These are phyloP conservation scores for Pycnonotus jocosus DNA, from an alignment of 2,113 vertebrate genomes.

Conservation along the genomic window DNA sequence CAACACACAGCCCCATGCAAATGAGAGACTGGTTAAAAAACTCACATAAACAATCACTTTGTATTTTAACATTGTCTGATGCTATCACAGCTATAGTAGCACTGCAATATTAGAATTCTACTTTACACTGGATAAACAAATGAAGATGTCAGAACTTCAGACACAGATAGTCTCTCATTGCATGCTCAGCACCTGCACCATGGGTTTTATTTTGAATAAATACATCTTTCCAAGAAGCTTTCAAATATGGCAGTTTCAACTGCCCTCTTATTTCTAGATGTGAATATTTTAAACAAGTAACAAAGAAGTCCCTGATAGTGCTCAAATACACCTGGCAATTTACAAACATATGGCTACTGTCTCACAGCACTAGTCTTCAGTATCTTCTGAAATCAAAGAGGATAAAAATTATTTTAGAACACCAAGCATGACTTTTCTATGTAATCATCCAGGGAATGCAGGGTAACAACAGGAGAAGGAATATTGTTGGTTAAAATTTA, in stretches of 20 bases:
- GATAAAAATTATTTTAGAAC: not conserved
- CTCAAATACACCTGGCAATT: not conserved
- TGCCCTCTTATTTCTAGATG: not conserved
- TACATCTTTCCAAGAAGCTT: not conserved
- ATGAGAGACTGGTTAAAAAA: not conserved
- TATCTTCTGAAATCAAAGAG: not conserved
- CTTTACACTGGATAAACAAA: constrained; percentile 36
- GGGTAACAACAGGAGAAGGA: not conserved
- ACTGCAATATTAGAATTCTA: constrained; percentile 14
- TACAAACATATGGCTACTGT: not conserved
- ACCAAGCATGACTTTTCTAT: not conserved
- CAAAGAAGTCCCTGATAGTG: not conserved
- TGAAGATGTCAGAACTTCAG: constrained; percentile 36
- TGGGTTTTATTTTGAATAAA: constrained; percentile 25
- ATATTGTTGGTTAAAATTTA: not conserved
- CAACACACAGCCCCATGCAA: not conserved
- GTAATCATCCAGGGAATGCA: not conserved
- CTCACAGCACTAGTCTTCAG: not conserved
- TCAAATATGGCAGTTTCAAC: not conserved
- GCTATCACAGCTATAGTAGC: not conserved
- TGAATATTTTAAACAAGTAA: not conserved
- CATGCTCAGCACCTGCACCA: not conserved
- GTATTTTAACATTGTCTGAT: constrained; percentile 2
- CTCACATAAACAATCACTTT: not conserved
- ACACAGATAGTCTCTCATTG: not conserved